phyloP scores from a whole-genome alignment of 2,888 invertebrate genomes.

The Thalpophila matura region DNA sequence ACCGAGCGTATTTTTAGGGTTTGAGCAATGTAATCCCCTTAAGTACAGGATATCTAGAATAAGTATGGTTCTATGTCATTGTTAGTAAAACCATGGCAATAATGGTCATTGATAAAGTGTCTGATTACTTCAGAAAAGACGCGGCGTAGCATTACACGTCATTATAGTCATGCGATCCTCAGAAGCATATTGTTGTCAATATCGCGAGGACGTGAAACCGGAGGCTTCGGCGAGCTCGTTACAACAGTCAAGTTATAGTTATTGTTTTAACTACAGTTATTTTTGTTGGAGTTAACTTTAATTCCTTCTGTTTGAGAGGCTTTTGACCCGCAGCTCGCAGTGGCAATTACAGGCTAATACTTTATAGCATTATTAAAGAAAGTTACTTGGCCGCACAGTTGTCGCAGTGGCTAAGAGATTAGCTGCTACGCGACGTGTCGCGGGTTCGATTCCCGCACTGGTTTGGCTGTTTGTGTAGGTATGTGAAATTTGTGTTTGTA shows the following conservation, averaged over 20 bases:
- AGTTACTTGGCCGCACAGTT: too few relatives aligned
- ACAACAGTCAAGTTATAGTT: slow-evolving; percentile 5
- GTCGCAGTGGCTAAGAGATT: too few relatives aligned
- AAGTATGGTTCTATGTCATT: slow-evolving; percentile 8
- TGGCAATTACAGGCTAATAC: not conserved
- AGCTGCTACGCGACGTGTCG: too few relatives aligned
- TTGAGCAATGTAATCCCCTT: too few relatives aligned
- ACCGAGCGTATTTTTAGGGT: too few relatives aligned
- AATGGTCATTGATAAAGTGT: slow-evolving; percentile 33
- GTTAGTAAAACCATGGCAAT: slow-evolving; percentile 8
- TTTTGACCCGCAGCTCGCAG: not conserved
- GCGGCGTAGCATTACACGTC: slow-evolving; percentile 21
- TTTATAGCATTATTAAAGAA: not conserved
- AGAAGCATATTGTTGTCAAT: slow-evolving; percentile 33
- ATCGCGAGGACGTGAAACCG: slow-evolving; percentile 27
- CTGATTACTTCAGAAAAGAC: slow-evolving; percentile 37
- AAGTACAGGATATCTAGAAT: slow-evolving; percentile 6
- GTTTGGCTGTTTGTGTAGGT: too few relatives aligned
- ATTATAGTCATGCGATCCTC: slow-evolving; percentile 42
- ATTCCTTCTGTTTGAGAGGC: slow-evolving; percentile 10
- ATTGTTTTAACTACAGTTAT: slow-evolving; percentile 29
- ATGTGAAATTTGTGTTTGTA: too few relatives aligned
- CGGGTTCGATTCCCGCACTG: too few relatives aligned
- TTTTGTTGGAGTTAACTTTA: slow-evolving; percentile 28
- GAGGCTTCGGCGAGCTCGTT: slow-evolving; percentile 12